Percentiles rank a stretch among this genome's conserved stretches.
phyloP scores from a whole-genome alignment of 2,888 invertebrate genomes.

The Pachydiplax longipennis region DNA sequence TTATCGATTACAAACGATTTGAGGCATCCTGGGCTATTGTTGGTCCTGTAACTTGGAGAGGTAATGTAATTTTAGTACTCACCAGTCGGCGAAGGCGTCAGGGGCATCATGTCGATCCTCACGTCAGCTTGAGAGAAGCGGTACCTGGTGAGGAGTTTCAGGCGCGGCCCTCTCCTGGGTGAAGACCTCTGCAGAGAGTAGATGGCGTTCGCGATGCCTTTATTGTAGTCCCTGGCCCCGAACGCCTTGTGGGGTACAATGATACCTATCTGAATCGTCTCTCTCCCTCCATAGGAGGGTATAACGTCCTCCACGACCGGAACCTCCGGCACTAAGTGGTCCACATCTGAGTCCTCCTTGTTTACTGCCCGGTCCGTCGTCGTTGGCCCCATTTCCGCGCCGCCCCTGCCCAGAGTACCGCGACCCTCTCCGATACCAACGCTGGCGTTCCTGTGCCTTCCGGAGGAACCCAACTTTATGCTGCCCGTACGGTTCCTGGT shows the following conservation, averaged over 20 bases:
- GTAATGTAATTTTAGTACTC: background rate
- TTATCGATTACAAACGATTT: too few relatives aligned
- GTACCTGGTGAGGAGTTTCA: conserved; percentile 28
- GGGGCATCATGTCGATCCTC: conserved; percentile 29
- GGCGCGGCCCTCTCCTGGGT: background rate
- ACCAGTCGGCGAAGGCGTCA: conserved; percentile 12
- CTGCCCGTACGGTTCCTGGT: conserved; percentile 4
- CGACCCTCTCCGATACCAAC: background rate
- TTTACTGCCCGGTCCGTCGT: background rate
- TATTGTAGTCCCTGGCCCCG: conserved; percentile 9
- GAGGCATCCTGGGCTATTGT: background rate
- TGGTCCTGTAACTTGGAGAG: background rate
- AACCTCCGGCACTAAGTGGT: background rate
- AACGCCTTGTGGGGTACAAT: conserved; percentile 30
- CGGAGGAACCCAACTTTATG: background rate
- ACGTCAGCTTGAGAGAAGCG: conserved; percentile 22
- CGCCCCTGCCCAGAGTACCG: background rate
- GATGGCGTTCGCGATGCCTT: conserved; percentile 13
- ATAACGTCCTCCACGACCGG: background rate
- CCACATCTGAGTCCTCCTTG: background rate
- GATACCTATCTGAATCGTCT: background rate
- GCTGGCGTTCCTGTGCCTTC: background rate
- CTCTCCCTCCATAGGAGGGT: background rate
- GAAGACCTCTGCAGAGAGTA: background rate
- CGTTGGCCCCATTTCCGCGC: background rate